Conservation (phyloP, 2,113 vertebrate genomes). For the Tichodroma muraria region DNA sequence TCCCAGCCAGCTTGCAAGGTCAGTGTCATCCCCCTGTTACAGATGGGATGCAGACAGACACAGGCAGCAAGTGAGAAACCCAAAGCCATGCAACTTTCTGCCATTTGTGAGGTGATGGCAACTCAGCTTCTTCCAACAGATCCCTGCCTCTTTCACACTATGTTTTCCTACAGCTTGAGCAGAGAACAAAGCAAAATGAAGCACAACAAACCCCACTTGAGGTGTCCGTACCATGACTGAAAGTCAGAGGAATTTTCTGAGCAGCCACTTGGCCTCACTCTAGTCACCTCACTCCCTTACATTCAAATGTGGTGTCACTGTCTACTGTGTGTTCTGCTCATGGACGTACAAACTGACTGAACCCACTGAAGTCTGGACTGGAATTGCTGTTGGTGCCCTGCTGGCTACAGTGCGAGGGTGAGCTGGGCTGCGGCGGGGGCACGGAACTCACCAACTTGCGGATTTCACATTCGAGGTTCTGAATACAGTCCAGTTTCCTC, state of each 20-base stretch:
- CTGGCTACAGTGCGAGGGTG: accelerated
- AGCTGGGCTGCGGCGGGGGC: accelerated
- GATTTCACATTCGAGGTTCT: slow-evolving; percentile 98
- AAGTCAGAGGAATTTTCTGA: not conserved
- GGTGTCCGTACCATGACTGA: not conserved
- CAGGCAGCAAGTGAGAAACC: not conserved
- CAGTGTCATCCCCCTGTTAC: not conserved
- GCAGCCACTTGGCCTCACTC: not conserved
- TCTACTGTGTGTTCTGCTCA: not conserved
- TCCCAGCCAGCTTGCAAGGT: slow-evolving; percentile 15
- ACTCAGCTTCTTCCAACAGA: not conserved
- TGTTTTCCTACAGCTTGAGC: not conserved
- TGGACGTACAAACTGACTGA: not conserved
- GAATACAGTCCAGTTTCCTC: slow-evolving; percentile 97
- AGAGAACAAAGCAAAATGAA: not conserved
- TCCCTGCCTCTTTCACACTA: not conserved
- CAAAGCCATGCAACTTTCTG: not conserved
- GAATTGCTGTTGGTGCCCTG: not conserved
- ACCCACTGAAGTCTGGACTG: not conserved
- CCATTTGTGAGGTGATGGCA: not conserved
- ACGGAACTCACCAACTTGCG: slow-evolving; percentile 83
- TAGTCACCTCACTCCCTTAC: not conserved
- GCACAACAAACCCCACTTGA: not conserved
- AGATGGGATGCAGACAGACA: not conserved
- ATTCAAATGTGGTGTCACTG: not conserved